phyloP scores from a whole-genome alignment of 2,113 vertebrate genomes.

The Perca schrenkii region DNA sequence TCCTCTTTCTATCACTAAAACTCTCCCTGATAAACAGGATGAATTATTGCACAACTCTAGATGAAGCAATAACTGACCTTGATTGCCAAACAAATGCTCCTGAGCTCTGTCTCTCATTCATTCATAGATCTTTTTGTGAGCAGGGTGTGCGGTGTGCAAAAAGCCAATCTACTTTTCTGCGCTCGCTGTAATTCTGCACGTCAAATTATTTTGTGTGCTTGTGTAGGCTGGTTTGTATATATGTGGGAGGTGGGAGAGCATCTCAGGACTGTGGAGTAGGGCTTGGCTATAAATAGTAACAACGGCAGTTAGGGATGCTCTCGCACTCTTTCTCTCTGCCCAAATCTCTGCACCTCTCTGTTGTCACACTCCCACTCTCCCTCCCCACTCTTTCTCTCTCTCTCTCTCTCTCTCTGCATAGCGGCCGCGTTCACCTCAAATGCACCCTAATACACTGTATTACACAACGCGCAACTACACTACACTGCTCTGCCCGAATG shows the following conservation, averaged over 20 bases:
- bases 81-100: constrained; percentile 48
- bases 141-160: constrained; percentile 10
- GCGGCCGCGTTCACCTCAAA: constrained; percentile 78
- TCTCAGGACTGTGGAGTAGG: constrained; percentile 76
- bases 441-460: constrained; percentile 76
- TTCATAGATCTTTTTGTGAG: constrained; percentile 50
- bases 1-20: constrained; percentile 51
- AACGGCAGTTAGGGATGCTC: constrained; percentile 77
- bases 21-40: constrained; percentile 58
- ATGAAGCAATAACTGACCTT: constrained; percentile 57
- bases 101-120: constrained; percentile 47
- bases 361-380: constrained; percentile 58
- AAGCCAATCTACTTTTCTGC: constrained; percentile 6
- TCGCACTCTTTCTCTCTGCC: constrained; percentile 65
- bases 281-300: constrained; percentile 80
- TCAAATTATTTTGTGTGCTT: constrained; percentile 35
- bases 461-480: constrained; percentile 68
- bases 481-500: constrained; percentile 66
- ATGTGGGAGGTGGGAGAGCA: constrained; percentile 73
- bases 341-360: constrained; percentile 76
- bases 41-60: constrained; percentile 58
- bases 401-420: constrained; percentile 63
- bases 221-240: constrained; percentile 58
- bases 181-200: constrained; percentile 36
- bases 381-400: constrained; percentile 30